Percentiles rank a stretch among this genome's conserved stretches.
Conservation (phyloP, 2,797 vertebrate species). For the Urocyon cinereoargenteus region DNA sequence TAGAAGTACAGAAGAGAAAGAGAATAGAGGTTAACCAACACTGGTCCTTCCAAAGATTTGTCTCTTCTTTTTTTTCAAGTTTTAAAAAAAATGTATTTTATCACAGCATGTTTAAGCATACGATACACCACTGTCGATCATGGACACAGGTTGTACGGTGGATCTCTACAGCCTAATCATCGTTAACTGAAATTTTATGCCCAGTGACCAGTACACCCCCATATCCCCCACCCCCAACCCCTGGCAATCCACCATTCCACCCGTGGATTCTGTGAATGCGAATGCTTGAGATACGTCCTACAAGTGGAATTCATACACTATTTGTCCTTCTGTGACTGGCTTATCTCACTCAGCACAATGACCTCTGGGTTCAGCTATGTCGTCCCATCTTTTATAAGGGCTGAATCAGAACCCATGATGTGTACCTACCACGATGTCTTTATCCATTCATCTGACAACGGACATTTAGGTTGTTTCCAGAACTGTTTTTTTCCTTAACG, state of each 20-base stretch:
- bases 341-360: background rate
- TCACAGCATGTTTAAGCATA: background rate
- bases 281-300: background rate
- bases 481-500: conserved; percentile 31
- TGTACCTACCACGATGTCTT: no score
- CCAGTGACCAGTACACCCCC: background rate
- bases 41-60: background rate
- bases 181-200: background rate
- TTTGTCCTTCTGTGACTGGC: background rate
- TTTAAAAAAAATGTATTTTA: background rate
- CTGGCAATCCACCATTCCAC: background rate
- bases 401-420: background rate
- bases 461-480: background rate
- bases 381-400: background rate
- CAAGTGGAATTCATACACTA: no score
- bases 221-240: background rate
- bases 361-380: background rate
- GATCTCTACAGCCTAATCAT: background rate
- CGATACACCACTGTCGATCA: background rate
- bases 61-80: conserved; percentile 9
- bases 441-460: background rate
- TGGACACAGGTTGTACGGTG: accelerated
- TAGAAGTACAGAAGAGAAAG: conserved; percentile 83
- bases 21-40: conserved; percentile 60
- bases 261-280: background rate